phyloP scores from a whole-genome alignment of 2,113 vertebrate genomes.

The Silurus meridionalis region DNA sequence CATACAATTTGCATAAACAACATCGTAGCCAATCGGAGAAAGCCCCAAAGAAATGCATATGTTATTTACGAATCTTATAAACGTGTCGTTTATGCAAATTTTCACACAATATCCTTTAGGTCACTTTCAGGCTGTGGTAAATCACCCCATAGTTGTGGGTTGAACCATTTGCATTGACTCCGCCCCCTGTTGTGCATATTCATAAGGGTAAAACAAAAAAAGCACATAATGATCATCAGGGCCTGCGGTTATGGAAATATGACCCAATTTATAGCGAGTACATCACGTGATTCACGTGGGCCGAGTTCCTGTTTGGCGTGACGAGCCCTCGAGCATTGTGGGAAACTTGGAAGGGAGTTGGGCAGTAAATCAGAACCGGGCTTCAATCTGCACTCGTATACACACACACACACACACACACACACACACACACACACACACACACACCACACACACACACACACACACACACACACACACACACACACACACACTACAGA shows the following conservation, averaged over 20 bases:
- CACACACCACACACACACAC: not conserved
- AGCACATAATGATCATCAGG: not conserved
- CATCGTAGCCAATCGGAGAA: no score
- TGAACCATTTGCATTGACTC: not conserved
- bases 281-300: not conserved
- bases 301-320: not conserved
- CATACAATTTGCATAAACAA: no score
- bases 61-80: no score
- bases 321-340: constrained; percentile 1
- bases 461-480: not conserved
- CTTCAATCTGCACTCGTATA: constrained; percentile 8
- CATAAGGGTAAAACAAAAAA: not conserved
- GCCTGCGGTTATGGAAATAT: no score
- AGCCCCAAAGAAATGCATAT: no score
- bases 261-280: not conserved
- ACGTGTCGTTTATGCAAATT: no score
- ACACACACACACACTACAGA: not conserved
- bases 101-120: not conserved
- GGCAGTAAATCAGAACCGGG: constrained; percentile 44
- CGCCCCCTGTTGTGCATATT: constrained; percentile 5
- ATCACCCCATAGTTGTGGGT: not conserved
- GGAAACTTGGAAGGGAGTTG: not conserved
- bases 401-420: constrained; percentile 2
- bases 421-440: not conserved
- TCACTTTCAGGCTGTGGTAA: not conserved